Percentiles rank a stretch among this genome's conserved stretches.
These are phyloP conservation scores for Oreochromis niloticus DNA, from an alignment of 2,113 vertebrate species.

Conservation along the genomic window DNA sequence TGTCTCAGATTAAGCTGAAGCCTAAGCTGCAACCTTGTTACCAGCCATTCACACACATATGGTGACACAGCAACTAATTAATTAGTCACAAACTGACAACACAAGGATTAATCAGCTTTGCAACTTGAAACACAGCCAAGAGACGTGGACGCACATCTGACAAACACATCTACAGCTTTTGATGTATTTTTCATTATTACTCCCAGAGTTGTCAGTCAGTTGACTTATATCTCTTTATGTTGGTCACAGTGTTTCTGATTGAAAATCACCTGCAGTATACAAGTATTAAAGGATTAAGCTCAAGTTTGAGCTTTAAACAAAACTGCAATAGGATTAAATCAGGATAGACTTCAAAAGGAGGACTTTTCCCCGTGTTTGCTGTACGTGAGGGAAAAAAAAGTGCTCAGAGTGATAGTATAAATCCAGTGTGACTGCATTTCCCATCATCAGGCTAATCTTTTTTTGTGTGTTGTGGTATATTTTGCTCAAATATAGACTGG, in stretches of 20 bases:
- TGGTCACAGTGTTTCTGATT: background rate
- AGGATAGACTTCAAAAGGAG: background rate
- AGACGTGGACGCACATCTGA: background rate
- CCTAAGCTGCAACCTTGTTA: background rate
- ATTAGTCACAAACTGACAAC: constrained; percentile 71
- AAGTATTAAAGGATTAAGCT: background rate
- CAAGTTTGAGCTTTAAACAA: background rate
- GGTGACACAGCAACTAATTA: constrained; percentile 64
- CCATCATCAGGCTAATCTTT: background rate
- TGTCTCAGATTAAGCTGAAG: background rate
- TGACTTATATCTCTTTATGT: background rate
- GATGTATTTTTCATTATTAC: background rate
- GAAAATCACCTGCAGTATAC: background rate
- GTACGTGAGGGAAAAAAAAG: accelerated
- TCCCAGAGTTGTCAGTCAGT: background rate
- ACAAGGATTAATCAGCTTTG: constrained; percentile 60
- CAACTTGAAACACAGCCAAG: constrained; percentile 36
- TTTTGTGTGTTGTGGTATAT: background rate
- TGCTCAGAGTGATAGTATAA: background rate
- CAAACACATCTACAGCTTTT: background rate
- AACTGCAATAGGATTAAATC: background rate
- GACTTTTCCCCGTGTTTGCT: background rate
- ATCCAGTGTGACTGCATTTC: background rate
- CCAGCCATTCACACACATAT: constrained; percentile 48
- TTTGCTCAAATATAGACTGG: background rate